phyloP scores from a whole-genome alignment of 2,888 invertebrate genomes.

The Prenolepis imparis region DNA sequence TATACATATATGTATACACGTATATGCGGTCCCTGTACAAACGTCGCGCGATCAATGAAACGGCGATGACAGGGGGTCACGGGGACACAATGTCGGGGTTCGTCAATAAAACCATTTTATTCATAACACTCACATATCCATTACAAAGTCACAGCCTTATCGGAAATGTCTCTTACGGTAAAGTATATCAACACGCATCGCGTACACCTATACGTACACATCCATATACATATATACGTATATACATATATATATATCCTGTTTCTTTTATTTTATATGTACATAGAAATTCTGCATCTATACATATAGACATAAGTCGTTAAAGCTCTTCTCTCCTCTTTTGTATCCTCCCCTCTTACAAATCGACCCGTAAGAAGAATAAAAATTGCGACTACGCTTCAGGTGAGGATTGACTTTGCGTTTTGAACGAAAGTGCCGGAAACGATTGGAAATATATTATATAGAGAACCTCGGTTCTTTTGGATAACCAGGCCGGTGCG shows the following conservation, averaged over 20 bases:
- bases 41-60: conserved; percentile 55
- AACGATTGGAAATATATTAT: conserved; percentile 22
- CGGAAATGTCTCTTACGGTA: conserved; percentile 62
- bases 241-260: conserved; percentile 42
- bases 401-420: conserved; percentile 19
- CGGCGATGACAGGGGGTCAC: conserved; percentile 48
- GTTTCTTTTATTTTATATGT: conserved; percentile 27
- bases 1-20: not conserved
- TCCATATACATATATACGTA: conserved; percentile 25
- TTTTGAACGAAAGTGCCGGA: conserved; percentile 57
- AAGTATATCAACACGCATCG: conserved; percentile 62
- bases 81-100: conserved; percentile 41
- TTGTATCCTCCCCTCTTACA: not conserved
- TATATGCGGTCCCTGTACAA: not conserved
- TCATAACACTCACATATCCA: conserved; percentile 68
- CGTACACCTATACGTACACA: conserved; percentile 43
- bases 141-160: conserved; percentile 82
- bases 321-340: conserved; percentile 34
- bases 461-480: conserved; percentile 14
- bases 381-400: conserved; percentile 28
- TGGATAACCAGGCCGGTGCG: conserved; percentile 31
- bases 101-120: conserved; percentile 76
- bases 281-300: conserved; percentile 36
- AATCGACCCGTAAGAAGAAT: conserved; percentile 38
- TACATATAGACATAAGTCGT: conserved; percentile 33